Evolutionary conservation across 2,888 invertebrate genomes (phyloP).

Genomic region (Brachypterus glaber): DNA sequence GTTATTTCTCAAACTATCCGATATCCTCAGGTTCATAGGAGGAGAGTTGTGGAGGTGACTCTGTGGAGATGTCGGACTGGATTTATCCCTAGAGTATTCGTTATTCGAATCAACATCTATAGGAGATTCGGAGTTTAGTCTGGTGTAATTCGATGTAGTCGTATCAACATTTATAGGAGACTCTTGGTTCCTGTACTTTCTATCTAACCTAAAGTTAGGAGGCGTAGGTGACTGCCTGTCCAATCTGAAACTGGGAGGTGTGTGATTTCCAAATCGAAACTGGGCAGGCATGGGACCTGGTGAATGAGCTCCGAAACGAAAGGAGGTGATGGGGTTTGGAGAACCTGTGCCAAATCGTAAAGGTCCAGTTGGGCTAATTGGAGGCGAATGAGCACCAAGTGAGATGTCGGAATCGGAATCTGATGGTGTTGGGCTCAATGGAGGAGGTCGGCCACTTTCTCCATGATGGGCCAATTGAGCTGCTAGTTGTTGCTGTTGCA

Average conservation of each 20-base stretch:
- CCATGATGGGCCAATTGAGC: conserved; percentile 39
- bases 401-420: conserved; percentile 43
- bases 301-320: conserved; percentile 40
- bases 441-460: conserved; percentile 29
- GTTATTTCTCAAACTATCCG: conserved; percentile 26
- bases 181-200: conserved; percentile 23
- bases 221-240: conserved; percentile 29
- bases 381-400: conserved; percentile 39
- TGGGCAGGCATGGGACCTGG: conserved; percentile 42
- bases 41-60: conserved; percentile 31
- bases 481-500: conserved; percentile 41
- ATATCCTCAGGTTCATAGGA: conserved; percentile 36
- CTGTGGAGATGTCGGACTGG: conserved; percentile 18
- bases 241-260: conserved; percentile 31
- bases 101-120: conserved; percentile 32
- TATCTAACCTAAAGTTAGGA: conserved; percentile 29
- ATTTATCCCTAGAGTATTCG: conserved; percentile 21
- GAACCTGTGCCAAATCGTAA: conserved; percentile 32
- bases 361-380: conserved; percentile 37
- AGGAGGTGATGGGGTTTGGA: conserved; percentile 35
- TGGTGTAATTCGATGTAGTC: conserved; percentile 20
- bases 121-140: conserved; percentile 28
- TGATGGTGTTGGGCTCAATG: conserved; percentile 38
- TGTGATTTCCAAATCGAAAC: conserved; percentile 36
- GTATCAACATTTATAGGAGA: conserved; percentile 30